Base-by-base conservation (phyloP, 2,888 invertebrate species). In the Cybosia mesomella region DNA sequence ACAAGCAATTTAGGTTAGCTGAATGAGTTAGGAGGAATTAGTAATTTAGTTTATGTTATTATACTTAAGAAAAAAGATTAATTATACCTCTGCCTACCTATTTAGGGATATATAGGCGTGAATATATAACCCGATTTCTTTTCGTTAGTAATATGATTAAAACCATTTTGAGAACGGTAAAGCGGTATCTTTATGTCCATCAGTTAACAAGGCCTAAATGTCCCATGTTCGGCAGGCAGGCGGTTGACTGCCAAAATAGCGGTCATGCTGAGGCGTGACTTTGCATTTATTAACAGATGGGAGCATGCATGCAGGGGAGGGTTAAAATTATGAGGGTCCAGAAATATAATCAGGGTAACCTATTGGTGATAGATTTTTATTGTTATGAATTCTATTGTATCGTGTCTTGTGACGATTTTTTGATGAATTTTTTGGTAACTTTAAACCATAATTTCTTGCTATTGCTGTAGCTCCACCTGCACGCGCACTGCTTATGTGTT, bases 261-360 rank as follows among this genome's bases (percentile, higher is more conserved):
- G 59, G n/a, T 64, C 18, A 58, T 54, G 36, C 9, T 39, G 9
- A 28, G n/a, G 39, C 68, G 67, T 67, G 67, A 63, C 24, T 15
- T 13, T 58, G 67, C 67, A 67, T 67, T 63, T 22, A 67, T 67
- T 67, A 67, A 21, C 61, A 28, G 22, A 28, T 28, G 28, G 3
- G 3, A 5, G 28, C n/a, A 55, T 60, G 57, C 61, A 61, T 67
- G 39, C 55, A 36, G 9, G 55, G 24, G 24, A 54, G 28, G 58
- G 32, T 32, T 49, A 22, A 43, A 34, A 24, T 57, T 55, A 64
- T 39, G 39, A 55, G 36, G 64, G 36, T 22, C 55, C 24, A 11
- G 22, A 18, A 21, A 22, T 10, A 49, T 61, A 54, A 63, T 63
- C 10, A 54, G 54, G 34, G 54, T 63, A 36, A 54, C 11, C 18